Evolutionary conservation across 2,113 vertebrate genomes (phyloP).

Genomic region (Archocentrus centrarchus): DNA sequence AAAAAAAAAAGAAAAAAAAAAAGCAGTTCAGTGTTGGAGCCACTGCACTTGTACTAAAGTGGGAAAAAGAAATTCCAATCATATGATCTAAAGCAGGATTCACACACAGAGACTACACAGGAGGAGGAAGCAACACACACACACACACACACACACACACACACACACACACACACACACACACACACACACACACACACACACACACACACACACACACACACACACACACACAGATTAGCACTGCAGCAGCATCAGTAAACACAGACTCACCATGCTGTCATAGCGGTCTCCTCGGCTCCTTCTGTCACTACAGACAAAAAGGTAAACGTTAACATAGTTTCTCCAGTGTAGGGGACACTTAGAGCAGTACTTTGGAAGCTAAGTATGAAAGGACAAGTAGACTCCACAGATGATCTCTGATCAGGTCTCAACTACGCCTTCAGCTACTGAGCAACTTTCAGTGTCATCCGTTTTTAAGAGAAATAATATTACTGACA

Average conservation of each 20-base stretch:
- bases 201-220: not conserved
- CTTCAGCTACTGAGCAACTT: slow-evolving; percentile 9
- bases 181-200: not conserved
- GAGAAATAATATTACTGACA: not conserved
- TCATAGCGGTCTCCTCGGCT: slow-evolving; percentile 93
- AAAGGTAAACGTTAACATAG: slow-evolving; percentile 13
- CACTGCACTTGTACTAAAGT: slow-evolving; percentile 61
- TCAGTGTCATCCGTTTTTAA: not conserved
- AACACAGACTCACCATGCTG: slow-evolving; percentile 88
- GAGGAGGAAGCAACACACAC: not conserved
- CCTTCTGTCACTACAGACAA: slow-evolving; percentile 85
- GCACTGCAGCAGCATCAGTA: not conserved
- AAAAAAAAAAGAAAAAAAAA: not conserved
- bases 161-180: not conserved
- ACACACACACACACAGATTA: not conserved
- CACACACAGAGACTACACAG: slow-evolving; percentile 10
- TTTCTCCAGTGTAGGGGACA: not conserved
- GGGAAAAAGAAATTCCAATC: slow-evolving; percentile 59
- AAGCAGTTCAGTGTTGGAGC: slow-evolving; percentile 54
- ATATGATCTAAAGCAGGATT: slow-evolving; percentile 28
- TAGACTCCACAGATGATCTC: not conserved
- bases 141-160: not conserved
- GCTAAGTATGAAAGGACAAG: not conserved
- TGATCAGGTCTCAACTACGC: slow-evolving; percentile 9
- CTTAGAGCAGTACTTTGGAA: not conserved